Evolutionary conservation across 2,113 vertebrate species (phyloP).

Genomic region (Nothobranchius kuhntae): DNA sequence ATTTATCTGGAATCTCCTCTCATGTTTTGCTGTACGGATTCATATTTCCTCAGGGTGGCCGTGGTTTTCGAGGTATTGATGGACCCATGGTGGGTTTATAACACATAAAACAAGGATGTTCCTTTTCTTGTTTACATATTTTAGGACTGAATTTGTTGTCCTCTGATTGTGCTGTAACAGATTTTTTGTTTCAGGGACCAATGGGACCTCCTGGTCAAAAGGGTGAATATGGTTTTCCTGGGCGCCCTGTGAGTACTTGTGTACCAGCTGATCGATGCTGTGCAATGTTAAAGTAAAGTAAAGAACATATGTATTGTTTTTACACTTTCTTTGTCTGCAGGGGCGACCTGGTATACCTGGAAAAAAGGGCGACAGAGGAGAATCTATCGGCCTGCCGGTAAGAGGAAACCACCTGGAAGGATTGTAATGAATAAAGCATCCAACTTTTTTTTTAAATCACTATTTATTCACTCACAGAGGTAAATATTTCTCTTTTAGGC

Average conservation of each 20-base stretch:
- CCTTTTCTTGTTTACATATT: neutral
- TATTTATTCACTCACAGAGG: too few species aligned
- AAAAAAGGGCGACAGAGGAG: slow-evolving; percentile 87
- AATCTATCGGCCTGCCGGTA: slow-evolving; percentile 77
- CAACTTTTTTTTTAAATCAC: too few species aligned
- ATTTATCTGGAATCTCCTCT: neutral
- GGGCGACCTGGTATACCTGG: slow-evolving; percentile 88
- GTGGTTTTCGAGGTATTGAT: slow-evolving; percentile 75
- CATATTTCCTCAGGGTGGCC: slow-evolving; percentile 81
- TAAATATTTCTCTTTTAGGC: too few species aligned
- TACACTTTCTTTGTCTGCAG: slow-evolving; percentile 63
- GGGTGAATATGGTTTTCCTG: slow-evolving; percentile 92
- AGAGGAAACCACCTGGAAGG: slow-evolving; percentile 51
- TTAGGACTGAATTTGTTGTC: neutral
- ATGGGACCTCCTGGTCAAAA: slow-evolving; percentile 85
- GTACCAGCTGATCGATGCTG: too few species aligned
- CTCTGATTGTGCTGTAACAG: neutral
- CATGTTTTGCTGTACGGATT: neutral
- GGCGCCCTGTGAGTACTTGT: slow-evolving; percentile 82
- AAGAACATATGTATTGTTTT: too few species aligned
- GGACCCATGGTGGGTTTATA: slow-evolving; percentile 80
- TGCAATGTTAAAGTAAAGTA: too few species aligned
- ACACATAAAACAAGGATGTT: neutral
- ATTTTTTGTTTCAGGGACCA: slow-evolving; percentile 81
- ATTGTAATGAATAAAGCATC: too few species aligned